phyloP scores from a whole-genome alignment of 2,888 invertebrate species.

The Entomobrya multifasciata region DNA sequence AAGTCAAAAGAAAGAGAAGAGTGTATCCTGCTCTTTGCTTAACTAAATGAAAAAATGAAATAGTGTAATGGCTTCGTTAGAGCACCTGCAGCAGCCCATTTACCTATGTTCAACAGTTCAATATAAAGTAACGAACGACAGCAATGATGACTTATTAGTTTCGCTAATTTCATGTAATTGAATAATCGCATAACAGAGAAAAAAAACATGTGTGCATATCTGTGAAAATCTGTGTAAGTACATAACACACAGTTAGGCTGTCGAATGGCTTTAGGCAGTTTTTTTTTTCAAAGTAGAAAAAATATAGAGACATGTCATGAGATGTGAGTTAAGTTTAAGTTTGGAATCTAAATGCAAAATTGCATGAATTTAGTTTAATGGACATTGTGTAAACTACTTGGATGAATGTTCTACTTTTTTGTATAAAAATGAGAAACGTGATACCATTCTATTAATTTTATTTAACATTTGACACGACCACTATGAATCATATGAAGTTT shows the following conservation, averaged over 20 bases:
- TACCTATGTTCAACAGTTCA: neutral
- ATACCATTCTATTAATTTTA: conserved; percentile 14
- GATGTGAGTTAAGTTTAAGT: neutral
- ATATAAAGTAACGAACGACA: conserved; percentile 13
- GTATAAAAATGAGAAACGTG: conserved; percentile 16
- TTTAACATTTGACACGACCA: neutral
- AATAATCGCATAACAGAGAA: conserved; percentile 51
- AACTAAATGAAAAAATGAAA: conserved; percentile 6
- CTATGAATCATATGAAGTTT: neutral
- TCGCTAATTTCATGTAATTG: conserved; percentile 60
- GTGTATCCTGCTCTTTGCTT: too few relatives aligned
- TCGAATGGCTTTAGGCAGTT: too few relatives aligned
- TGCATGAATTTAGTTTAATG: neutral
- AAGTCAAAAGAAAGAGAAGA: too few relatives aligned
- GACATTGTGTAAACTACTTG: neutral
- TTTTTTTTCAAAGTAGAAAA: neutral
- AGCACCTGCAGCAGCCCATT: neutral
- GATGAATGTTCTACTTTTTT: neutral
- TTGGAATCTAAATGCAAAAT: neutral
- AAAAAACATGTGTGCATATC: neutral
- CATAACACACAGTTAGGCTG: too few relatives aligned
- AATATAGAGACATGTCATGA: neutral
- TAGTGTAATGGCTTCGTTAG: conserved; percentile 33
- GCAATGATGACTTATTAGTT: conserved; percentile 63
- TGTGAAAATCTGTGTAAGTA: too few relatives aligned